Percentiles rank a stretch among this genome's conserved stretches.
Evolutionary conservation across 2,113 vertebrate species (phyloP).

Genomic region (Rhadina sibilatrix): DNA sequence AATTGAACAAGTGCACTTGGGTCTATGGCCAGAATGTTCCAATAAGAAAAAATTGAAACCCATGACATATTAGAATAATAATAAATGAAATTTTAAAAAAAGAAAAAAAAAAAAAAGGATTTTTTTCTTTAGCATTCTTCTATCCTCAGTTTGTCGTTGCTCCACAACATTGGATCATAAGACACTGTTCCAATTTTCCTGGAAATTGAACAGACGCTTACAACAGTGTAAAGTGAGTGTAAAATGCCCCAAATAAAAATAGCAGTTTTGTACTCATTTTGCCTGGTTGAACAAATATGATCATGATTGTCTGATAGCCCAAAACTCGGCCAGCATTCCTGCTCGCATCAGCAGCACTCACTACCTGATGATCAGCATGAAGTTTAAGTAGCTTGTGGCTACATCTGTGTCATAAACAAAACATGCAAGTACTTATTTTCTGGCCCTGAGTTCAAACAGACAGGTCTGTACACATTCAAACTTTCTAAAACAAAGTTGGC

Average conservation of each 20-base stretch:
- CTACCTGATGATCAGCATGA: not conserved
- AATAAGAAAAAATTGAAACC: not conserved
- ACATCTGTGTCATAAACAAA: not conserved
- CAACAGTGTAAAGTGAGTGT: not conserved
- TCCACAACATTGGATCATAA: not conserved
- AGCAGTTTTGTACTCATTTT: constrained; percentile 13
- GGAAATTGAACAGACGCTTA: not conserved
- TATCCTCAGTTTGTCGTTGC: not conserved
- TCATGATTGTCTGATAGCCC: not conserved
- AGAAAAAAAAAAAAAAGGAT: not conserved
- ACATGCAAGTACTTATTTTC: not conserved
- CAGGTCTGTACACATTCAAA: not conserved
- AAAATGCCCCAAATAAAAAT: constrained; percentile 14
- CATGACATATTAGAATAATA: not conserved
- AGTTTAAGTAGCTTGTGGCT: not conserved
- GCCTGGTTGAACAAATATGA: not conserved
- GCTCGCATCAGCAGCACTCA: not conserved
- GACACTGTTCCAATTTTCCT: not conserved
- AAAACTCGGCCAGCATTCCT: not conserved
- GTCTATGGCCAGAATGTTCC: not conserved
- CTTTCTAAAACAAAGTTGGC: not conserved
- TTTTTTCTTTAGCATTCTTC: not conserved
- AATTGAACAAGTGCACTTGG: not conserved
- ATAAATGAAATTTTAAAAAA: too few relatives aligned
- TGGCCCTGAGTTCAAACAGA: not conserved